Conservation (phyloP, 2,888 invertebrate species). For the Melieria omissa region DNA sequence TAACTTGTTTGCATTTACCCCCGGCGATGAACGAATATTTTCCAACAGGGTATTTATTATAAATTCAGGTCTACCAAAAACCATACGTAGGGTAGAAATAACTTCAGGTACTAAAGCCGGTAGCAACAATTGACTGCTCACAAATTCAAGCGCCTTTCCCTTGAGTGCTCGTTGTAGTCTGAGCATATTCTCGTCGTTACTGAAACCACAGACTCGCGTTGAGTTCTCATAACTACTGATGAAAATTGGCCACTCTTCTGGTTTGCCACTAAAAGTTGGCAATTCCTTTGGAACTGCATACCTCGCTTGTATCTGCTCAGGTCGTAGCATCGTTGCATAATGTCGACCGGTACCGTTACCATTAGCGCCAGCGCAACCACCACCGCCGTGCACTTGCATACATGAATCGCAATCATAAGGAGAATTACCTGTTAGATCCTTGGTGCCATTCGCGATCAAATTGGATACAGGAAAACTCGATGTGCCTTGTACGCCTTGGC, state of each 20-base stretch:
- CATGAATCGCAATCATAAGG: background rate
- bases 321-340: background rate
- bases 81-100: conserved; percentile 9
- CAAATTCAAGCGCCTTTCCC: background rate
- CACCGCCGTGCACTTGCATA: background rate
- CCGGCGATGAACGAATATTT: conserved; percentile 11
- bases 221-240: background rate
- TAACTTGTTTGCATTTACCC: conserved; percentile 17
- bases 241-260: too few species aligned
- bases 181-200: conserved; percentile 14
- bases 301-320: too few species aligned
- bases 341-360: background rate
- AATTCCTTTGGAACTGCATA: background rate
- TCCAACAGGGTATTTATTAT: conserved; percentile 22
- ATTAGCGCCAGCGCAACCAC: background rate
- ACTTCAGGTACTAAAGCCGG: background rate
- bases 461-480: too few species aligned
- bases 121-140: background rate
- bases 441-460: too few species aligned
- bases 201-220: conserved; percentile 18
- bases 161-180: conserved; percentile 12
- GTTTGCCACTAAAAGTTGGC: background rate
- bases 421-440: background rate
- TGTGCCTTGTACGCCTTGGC: too few species aligned
- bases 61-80: conserved; percentile 13